A percentile compares a stretch with the other conserved stretches of the same genome.
These are phyloP conservation scores for Drosophila diplacantha DNA, from an alignment of 2,888 invertebrate species.

Conservation along the genomic window DNA sequence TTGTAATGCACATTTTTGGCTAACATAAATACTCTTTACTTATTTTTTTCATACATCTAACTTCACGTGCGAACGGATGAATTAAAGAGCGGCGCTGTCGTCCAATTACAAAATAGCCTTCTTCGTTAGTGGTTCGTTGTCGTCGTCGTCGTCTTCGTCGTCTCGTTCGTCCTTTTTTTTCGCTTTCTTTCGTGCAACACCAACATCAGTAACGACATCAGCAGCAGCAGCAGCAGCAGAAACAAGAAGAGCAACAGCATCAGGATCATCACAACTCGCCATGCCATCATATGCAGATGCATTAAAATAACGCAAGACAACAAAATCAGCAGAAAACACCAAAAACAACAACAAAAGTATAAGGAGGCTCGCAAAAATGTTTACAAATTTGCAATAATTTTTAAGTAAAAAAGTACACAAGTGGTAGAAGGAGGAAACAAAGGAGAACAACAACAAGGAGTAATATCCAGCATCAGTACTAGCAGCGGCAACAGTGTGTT, in stretches of 20 bases:
- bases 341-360: constrained; percentile 21
- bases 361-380: constrained; percentile 34
- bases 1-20: not conserved
- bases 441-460: not conserved
- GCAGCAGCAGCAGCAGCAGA: constrained; percentile 11
- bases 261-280: constrained; percentile 19
- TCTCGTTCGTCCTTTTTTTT: constrained; percentile 29
- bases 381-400: constrained; percentile 32
- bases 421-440: not conserved
- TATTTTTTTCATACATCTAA: constrained; percentile 4
- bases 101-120: constrained; percentile 39
- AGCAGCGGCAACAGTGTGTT: constrained; percentile 3
- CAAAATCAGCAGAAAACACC: constrained; percentile 17
- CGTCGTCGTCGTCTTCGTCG: constrained; percentile 41
- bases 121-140: constrained; percentile 54
- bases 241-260: constrained; percentile 9
- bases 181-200: constrained; percentile 36
- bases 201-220: constrained; percentile 29
- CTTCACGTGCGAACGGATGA: not conserved
- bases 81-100: constrained; percentile 53
- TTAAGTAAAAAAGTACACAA: constrained; percentile 4
- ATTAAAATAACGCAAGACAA: constrained; percentile 12
- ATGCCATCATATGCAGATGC: constrained; percentile 27
- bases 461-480: not conserved
- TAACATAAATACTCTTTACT: not conserved